phyloP scores from a whole-genome alignment of 2,888 invertebrate species.

The Panzeria rudis region DNA sequence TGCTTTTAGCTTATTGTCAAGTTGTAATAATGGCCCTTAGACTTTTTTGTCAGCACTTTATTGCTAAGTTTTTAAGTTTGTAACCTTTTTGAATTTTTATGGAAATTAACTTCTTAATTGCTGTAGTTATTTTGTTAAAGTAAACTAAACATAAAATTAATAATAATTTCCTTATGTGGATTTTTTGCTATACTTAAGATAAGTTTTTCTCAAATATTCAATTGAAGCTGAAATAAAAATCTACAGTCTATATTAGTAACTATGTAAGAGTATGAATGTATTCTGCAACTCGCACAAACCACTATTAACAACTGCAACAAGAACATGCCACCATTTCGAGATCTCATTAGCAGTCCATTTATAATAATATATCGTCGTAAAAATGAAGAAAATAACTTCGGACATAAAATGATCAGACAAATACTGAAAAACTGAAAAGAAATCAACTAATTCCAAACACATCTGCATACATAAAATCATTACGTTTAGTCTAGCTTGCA shows the following conservation, averaged over 20 bases:
- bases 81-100: not conserved
- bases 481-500: not conserved
- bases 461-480: slow-evolving; percentile 1
- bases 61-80: too few species aligned
- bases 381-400: slow-evolving; percentile 53
- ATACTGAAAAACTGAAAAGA: slow-evolving; percentile 19
- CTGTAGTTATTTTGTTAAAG: not conserved
- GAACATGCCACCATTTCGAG: slow-evolving; percentile 57
- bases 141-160: not conserved
- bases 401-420: slow-evolving; percentile 55
- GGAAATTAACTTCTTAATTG: too few species aligned
- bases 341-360: slow-evolving; percentile 72
- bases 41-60: too few species aligned
- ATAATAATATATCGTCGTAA: slow-evolving; percentile 64
- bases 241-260: not conserved
- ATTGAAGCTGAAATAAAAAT: slow-evolving; percentile 39
- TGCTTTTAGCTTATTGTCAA: too few species aligned
- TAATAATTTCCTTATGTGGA: not conserved
- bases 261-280: not conserved
- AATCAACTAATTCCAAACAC: not conserved
- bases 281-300: not conserved
- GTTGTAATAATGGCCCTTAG: too few species aligned
- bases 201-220: slow-evolving; percentile 7
- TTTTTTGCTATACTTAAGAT: not conserved
- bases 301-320: slow-evolving; percentile 1